Evolutionary conservation across 2,888 invertebrate species (phyloP), one percentile per base, ranked within the genome.

Genomic region (Scaptomyza parva): DNA sequence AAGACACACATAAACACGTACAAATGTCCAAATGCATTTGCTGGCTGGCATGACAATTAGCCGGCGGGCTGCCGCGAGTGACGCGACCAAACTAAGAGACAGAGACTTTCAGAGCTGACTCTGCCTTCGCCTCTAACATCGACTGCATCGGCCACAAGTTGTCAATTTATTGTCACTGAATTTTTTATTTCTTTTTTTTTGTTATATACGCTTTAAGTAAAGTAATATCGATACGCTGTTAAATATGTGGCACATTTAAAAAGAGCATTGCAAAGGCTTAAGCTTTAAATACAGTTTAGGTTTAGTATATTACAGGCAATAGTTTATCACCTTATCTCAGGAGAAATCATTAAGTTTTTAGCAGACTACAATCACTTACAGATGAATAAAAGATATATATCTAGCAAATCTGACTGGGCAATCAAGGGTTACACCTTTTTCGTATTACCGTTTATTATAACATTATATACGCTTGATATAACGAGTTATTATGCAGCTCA

Each of bases 41-140:
- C 84, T 80, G 78, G 79, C 86, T 81, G 79, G 84, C 84, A 84
- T 84, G 86, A 84, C 86, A 84, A 84, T 84, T 84, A 84, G 84
- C 70, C 78, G 55, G 71, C 79, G 70, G 66, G 70, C 67, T 78
- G 80, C 73, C 76, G 69, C 67, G 72, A 65, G 83, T 71, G 83
- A 83, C 82, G 82, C 83, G 86, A 83, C 73, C 82, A 73, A 83
- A 82, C 85, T 77, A 85, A 82, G 79, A 61, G 65, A 61, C 63
- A 61, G 68, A 57, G 61, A 53, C 58, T 45, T 26, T 39, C 24
- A 44, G 39, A 22, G 40, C 54, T 45, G 7, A 18, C 45, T 44
- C 4, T 51, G n/a, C 24, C 54, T 9, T 24, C 57, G 20, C 12
- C 28, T 17, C 28, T 40, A 14, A 24, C 39, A 14, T 7, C 61